Percentiles rank a stretch among this genome's conserved stretches.
These are phyloP conservation scores for Isurus oxyrinchus DNA, from an alignment of 2,113 vertebrate genomes.

Conservation along the genomic window DNA sequence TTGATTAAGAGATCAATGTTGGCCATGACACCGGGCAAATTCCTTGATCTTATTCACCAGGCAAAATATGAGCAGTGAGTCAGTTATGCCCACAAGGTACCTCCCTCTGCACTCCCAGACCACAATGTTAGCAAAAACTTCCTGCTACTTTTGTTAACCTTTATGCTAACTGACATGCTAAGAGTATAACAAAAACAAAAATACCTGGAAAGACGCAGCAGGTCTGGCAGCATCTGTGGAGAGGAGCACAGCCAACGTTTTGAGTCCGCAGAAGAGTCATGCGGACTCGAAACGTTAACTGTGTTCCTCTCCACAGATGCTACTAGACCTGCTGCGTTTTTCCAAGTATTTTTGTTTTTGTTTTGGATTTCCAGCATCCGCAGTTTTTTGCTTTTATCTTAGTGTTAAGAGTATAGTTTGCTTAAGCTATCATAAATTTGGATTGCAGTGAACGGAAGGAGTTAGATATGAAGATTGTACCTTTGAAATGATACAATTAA, in stretches of 20 bases:
- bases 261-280: too few species aligned
- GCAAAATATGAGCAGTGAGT: background rate
- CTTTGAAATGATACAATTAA: background rate
- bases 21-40: background rate
- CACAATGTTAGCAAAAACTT: background rate
- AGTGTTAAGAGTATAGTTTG: background rate
- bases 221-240: too few species aligned
- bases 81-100: background rate
- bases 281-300: too few species aligned
- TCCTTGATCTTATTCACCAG: background rate
- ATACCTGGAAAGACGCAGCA: too few species aligned
- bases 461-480: background rate
- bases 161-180: background rate
- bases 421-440: background rate
- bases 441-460: background rate
- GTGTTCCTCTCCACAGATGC: too few species aligned
- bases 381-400: too few species aligned
- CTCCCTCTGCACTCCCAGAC: background rate
- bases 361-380: too few species aligned
- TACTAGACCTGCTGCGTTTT: too few species aligned
- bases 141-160: background rate
- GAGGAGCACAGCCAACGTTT: too few species aligned
- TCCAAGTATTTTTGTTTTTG: too few species aligned
- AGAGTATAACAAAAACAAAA: too few species aligned
- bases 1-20: background rate